Base-by-base conservation (phyloP, 30 jellyfish, hydroid and myxozoan species). In the Chironex yamaguchii region DNA sequence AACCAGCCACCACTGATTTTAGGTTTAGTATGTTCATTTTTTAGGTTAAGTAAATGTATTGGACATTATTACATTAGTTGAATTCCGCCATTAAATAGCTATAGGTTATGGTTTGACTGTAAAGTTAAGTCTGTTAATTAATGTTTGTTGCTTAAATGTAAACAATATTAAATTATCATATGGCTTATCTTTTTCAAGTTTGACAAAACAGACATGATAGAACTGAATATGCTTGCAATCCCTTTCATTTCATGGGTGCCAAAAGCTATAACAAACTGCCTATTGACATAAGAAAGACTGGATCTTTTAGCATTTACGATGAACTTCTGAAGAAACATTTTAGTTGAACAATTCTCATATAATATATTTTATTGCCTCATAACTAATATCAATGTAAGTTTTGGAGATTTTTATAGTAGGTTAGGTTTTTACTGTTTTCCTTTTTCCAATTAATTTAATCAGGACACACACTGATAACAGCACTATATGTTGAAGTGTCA, bases 381-480 rank as follows among this genome's bases (percentile, higher is more conserved):
- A 35, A 35, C 31, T 33, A 32, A 70, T 70, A 29, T 26, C 72
- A 70, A 70, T 70, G 84, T 70, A 29, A 30, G 84, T 70, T 35
- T 29, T 35, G 72, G 75, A 35, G 72, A 29, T 70, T 35, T 74
- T 49, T 74, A 74, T 23, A 71, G 26, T 35, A 34, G 79, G 79
- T 71, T 71, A 29, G 29, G 79, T 71, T 71, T n/a, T 17, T 42
- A 42, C 84, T 29, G 36, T 27, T 23, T 53, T 62, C 62, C 81
- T 76, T 24, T 36, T 62, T 79, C 36, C 26, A 30, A 52, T 79
- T 79, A 79, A 53, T 79, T 79, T 62, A 54, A 79, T 62, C 90
- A 79, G 82, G 90, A 62, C 84, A 54, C 70, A 79, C 69, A 76
- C 62, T 79, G 82, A 79, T 79, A 79, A 79, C 84, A 79, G 84